Base-by-base conservation (phyloP, 2,888 invertebrate genomes). In the Ceriagrion tenellum region DNA sequence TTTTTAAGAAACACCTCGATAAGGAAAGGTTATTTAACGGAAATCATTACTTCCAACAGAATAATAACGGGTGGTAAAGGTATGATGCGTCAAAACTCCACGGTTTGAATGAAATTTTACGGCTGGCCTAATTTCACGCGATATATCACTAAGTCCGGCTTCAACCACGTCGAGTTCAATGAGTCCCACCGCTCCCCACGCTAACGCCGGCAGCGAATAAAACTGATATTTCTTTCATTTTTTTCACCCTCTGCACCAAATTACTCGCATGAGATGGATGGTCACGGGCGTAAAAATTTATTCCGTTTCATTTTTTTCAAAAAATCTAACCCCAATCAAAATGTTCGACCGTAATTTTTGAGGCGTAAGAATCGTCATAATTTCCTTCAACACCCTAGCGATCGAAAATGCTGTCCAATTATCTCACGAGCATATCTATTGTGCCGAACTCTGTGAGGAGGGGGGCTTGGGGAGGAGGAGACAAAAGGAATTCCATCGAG, bases 341-440 rank as follows among this genome's bases (percentile, higher is more conserved):
- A 35, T 35, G 81, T 81, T 16, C 16, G 35, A 35, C 81, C 30
- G 81, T 81, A 81, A 81, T 81, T 35, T 81, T 81, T 6, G 18
- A 81, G 81, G 30, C 30, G 81, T 81, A 35, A 81, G 81, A 35
- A 81, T 81, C 81, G 81, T 81, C 81, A 81, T 81, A 30, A 81
- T 81, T 81, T 35, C 30, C 81, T 81, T 81, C 81, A 81, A 81
- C 81, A 35, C 81, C 81, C 35, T 35, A 12, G 81, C 30, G 30
- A 8, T 81, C 81, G 30, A 35, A n/a, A 81, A 81, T 10, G 81
- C 81, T 35, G 81, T 81, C 81, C 81, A 81, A 81, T 81, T 81
- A 81, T 81, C 81, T 81, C 30, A 16, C 81, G 35, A 4, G 81
- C 81, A 35, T 81, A 81, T 81, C 30, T 81, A 81, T 35, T 35